Conservation (phyloP, 2,888 invertebrate species). For the Phaedon cochleariae region DNA sequence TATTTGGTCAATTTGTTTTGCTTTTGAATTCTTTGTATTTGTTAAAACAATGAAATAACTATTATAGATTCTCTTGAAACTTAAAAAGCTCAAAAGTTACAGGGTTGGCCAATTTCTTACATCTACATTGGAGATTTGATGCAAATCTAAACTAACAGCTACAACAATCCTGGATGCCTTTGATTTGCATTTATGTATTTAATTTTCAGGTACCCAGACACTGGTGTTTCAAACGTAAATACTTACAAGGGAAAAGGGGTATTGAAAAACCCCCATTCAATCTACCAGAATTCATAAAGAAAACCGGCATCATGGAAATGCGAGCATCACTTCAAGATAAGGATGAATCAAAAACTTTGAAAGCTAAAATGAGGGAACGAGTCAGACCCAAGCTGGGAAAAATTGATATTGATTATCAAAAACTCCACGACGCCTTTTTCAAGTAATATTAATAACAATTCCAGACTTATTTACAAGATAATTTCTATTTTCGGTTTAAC, state of each 20-base stretch:
- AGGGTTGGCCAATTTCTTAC: no score
- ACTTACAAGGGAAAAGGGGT: constrained; percentile 86
- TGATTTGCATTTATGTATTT: constrained; percentile 5
- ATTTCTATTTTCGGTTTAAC: no score
- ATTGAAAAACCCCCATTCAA: constrained; percentile 99
- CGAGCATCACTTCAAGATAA: constrained; percentile 97
- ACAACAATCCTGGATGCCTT: no score
- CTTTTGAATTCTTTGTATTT: no score
- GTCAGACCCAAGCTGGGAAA: constrained; percentile 98
- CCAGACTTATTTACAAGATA: background rate
- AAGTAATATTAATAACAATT: constrained; percentile 66
- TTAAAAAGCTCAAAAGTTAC: no score
- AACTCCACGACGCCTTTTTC: constrained; percentile 99
- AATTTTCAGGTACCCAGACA: constrained; percentile 84
- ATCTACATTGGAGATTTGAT: no score
- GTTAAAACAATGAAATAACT: no score
- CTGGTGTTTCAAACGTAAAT: constrained; percentile 98
- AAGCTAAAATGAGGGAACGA: constrained; percentile 97
- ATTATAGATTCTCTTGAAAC: no score
- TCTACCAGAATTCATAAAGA: constrained; percentile 97
- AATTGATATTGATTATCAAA: constrained; percentile 99
- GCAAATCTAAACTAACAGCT: no score
- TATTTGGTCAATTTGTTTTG: no score
- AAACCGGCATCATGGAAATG: constrained; percentile 99
- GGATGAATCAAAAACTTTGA: constrained; percentile 92